A percentile compares a stretch with the other conserved stretches of the same genome.
These are phyloP conservation scores for Bibio marci DNA, from an alignment of 2,888 invertebrate species.

Conservation along the genomic window DNA sequence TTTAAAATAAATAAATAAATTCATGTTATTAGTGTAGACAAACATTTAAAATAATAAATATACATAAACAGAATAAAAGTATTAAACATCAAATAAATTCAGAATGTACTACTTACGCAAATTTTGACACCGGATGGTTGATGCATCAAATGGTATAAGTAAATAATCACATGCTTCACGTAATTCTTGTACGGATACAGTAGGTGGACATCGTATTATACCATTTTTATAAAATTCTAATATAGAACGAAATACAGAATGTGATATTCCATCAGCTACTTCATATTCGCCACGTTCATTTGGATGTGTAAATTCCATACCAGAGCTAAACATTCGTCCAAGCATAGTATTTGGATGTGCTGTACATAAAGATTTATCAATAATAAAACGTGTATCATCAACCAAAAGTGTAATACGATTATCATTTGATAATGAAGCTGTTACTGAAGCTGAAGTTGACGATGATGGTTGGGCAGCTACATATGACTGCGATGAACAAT, in stretches of 20 bases:
- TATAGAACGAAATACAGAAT: constrained; percentile 86
- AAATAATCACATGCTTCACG: constrained; percentile 98
- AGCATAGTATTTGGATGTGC: constrained; percentile 97
- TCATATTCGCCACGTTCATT: constrained; percentile 96
- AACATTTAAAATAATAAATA: no score
- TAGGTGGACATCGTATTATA: constrained; percentile 83
- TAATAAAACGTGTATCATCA: constrained; percentile 85
- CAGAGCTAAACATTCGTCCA: constrained; percentile 95
- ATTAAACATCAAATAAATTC: no score
- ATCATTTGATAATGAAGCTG: constrained; percentile 46
- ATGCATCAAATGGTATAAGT: constrained; percentile 92
- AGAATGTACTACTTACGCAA: constrained; percentile 72
- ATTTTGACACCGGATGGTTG: constrained; percentile 90
- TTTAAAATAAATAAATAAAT: no score
- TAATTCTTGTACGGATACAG: constrained; percentile 89
- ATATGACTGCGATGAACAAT: constrained; percentile 3
- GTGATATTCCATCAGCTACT: constrained; percentile 92
- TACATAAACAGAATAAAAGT: background rate
- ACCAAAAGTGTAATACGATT: constrained; percentile 87
- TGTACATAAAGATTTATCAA: constrained; percentile 82
- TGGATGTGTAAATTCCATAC: constrained; percentile 77
- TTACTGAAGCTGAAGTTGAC: background rate
- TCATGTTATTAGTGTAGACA: no score
- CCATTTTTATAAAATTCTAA: constrained; percentile 89
- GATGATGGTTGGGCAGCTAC: background rate